Conservation (phyloP, 2,113 vertebrate species). For the Pollimyrus isidori region DNA sequence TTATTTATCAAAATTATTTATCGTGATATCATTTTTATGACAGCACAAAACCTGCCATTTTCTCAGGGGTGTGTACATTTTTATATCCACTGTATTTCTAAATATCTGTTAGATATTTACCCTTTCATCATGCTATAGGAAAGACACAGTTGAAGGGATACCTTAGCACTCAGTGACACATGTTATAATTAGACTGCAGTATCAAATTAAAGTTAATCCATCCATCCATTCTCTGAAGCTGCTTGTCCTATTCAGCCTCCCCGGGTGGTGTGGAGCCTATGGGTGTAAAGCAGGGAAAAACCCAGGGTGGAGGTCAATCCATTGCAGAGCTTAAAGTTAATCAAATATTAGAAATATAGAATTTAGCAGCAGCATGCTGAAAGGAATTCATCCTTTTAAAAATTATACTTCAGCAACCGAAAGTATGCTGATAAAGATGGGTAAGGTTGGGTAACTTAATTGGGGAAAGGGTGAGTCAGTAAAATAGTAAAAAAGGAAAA, state of each 20-base stretch:
- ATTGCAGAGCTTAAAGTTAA: not conserved
- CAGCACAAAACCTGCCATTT: too few species aligned
- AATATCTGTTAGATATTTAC: not conserved
- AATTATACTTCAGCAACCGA: not conserved
- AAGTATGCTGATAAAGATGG: not conserved
- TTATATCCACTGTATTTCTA: not conserved
- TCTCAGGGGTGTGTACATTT: not conserved
- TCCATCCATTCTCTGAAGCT: not conserved
- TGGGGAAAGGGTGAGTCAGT: not conserved
- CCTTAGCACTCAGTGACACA: not conserved
- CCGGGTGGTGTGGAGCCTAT: not conserved
- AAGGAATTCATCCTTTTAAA: not conserved
- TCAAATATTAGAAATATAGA: not conserved
- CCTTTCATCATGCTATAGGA: not conserved
- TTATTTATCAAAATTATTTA: too few species aligned
- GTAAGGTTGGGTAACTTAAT: not conserved
- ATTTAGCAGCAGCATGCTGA: not conserved
- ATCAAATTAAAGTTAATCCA: not conserved
- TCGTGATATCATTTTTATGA: too few species aligned
- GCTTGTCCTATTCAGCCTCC: not conserved
- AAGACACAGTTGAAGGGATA: not conserved
- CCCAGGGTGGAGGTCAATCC: not conserved
- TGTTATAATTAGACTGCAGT: not conserved
- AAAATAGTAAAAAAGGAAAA: not conserved
- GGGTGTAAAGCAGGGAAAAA: not conserved